A percentile compares a stretch with the other conserved stretches of the same genome.
Conservation (phyloP, 2,113 vertebrate genomes). For the Poeciliopsis prolifica region DNA sequence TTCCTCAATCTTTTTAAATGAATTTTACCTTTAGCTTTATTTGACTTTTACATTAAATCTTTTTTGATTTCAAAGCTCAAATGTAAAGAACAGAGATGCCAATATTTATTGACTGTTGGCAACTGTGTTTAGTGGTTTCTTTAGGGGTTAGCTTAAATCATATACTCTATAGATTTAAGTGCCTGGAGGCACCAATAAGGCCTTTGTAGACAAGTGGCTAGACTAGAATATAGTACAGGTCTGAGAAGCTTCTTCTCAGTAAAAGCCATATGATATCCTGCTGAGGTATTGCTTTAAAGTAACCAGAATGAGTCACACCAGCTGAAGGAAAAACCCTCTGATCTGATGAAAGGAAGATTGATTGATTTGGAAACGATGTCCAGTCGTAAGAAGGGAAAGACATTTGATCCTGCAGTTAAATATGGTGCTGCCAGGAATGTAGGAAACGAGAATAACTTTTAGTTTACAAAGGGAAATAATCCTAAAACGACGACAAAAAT, state of each 20-base stretch:
- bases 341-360: neutral
- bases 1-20: constrained; percentile 1
- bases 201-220: neutral
- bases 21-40: neutral
- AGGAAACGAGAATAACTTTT: neutral
- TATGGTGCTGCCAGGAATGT: neutral
- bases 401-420: neutral
- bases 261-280: neutral
- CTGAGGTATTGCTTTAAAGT: neutral
- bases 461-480: neutral
- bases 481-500: neutral
- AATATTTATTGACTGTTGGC: constrained; percentile 38
- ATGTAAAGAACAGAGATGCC: constrained; percentile 40
- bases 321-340: neutral
- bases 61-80: neutral
- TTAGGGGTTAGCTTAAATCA: constrained; percentile 11
- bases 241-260: neutral
- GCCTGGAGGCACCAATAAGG: constrained; percentile 8
- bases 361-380: neutral
- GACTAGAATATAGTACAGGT: neutral
- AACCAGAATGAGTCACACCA: neutral
- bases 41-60: constrained; percentile 18
- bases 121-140: constrained; percentile 23
- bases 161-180: constrained; percentile 11
- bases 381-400: neutral